Base-by-base conservation (phyloP, 1,140 invertebrate genomes). In the Pseudomyrmex pallidus region DNA sequence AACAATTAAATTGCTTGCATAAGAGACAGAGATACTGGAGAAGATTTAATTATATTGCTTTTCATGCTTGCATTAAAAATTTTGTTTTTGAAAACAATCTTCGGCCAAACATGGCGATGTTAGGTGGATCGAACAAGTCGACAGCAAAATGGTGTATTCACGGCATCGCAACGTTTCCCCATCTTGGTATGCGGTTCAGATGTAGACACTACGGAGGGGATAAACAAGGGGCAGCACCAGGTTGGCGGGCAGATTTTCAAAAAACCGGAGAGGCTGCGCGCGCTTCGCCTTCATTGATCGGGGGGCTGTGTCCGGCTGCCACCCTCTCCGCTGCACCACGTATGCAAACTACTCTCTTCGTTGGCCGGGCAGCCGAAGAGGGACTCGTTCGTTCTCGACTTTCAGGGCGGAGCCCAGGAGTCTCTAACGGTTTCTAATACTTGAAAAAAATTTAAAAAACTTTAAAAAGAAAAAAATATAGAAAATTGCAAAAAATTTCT, bases 261-360 rank as follows among this genome's bases (percentile, higher is more conserved):
- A 93, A 93, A 93, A 93, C 90, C 89, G 83, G 74, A 87, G 85
- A 50, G 90, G 89, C 83, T 93, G 92, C 92, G 92, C 92, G 92
- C 92, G 92, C 92, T 84, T 92, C 87, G 78, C 90, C 91, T 93
- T 92, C 92, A 93, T 93, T 91, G 92, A 93, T 93, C 92, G 92
- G 62, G 74, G 85, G 87, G 88, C 85, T 82, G 85, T 87, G 88
- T 90, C 88, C 86, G 83, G 72, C 83, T 59, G 73, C 77, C 86
- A 89, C 87, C 85, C 86, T 90, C 88, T 90, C 85, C 80, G 83
- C 82, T 88, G 78, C 78, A 83, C 85, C 68, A 85, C 85, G 83
- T 74, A 84, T 87, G 77, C 50, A 74, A 85, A 86, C 84, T 91
- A 85, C 85, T 85, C 87, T 90, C 90, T 87, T 89, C 85, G 84